Percentiles rank a stretch among this genome's conserved stretches.
phyloP scores from a whole-genome alignment of 2,113 vertebrate species.

The Recurvirostra avosetta region DNA sequence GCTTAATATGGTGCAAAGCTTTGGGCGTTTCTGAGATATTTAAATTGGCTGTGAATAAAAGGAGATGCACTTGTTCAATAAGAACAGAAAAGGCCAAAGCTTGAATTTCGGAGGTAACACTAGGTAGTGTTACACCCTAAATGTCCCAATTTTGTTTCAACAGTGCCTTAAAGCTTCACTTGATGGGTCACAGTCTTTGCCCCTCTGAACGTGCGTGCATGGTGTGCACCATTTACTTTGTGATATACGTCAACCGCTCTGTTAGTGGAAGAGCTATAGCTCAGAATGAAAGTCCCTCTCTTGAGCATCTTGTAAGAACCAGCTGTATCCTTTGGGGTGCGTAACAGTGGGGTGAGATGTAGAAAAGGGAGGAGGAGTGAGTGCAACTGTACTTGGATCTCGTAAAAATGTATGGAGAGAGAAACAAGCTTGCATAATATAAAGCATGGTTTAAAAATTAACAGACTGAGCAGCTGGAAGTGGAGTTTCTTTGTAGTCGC shows the following conservation, averaged over 20 bases:
- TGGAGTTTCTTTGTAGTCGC: background rate
- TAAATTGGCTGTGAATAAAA: background rate
- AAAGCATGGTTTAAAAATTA: background rate
- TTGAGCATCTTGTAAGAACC: background rate
- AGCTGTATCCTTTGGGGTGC: background rate
- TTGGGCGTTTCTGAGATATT: background rate
- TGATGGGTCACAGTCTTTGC: background rate
- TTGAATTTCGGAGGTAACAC: background rate
- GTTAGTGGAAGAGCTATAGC: background rate
- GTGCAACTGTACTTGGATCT: background rate
- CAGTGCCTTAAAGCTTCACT: background rate
- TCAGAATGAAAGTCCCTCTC: background rate
- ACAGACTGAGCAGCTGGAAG: background rate
- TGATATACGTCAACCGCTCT: rapidly evolving
- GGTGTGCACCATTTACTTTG: background rate
- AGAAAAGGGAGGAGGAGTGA: background rate
- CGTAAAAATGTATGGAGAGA: background rate
- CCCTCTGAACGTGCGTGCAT: background rate
- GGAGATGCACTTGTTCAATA: background rate
- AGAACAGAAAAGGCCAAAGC: background rate
- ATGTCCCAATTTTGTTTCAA: background rate
- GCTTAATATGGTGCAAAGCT: conserved; percentile 3
- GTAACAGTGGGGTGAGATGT: background rate
- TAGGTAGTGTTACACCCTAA: background rate
- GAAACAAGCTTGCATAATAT: background rate